Conservation (phyloP, 2,888 invertebrate species). For the Spodoptera picta region DNA sequence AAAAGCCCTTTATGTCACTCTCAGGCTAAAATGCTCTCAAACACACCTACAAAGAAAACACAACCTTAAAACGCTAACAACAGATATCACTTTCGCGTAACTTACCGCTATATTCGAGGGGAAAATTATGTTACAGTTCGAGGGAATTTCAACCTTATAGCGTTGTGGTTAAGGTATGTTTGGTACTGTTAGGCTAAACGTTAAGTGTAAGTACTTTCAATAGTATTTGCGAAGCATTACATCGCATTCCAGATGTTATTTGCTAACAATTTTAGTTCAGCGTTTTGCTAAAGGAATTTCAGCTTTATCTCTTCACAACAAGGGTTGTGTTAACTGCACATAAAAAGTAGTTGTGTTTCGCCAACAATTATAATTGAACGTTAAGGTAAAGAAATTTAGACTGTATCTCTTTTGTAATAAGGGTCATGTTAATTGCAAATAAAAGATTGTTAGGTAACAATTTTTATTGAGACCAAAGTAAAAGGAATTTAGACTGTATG, state of each 20-base stretch:
- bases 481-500: conserved; percentile 1
- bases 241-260: conserved; percentile 74
- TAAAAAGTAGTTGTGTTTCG: conserved; percentile 60
- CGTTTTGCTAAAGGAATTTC: conserved; percentile 9
- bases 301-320: background rate
- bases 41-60: conserved; percentile 6
- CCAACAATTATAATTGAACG: conserved; percentile 29
- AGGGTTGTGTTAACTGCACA: background rate
- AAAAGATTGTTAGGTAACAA: conserved; percentile 18
- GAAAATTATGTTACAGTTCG: background rate
- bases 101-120: too few relatives aligned
- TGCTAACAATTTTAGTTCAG: conserved; percentile 34
- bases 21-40: conserved; percentile 27
- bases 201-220: conserved; percentile 46
- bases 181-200: background rate
- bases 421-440: too few relatives aligned
- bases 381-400: conserved; percentile 9
- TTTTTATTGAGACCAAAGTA: background rate
- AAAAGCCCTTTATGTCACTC: conserved; percentile 50
- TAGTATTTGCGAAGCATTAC: conserved; percentile 78
- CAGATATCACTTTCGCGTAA: conserved; percentile 17
- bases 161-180: background rate
- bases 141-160: background rate
- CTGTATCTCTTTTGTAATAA: background rate
- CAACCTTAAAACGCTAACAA: accelerated